Base-by-base conservation (phyloP, 2,888 invertebrate genomes). In the Stegophylla sp. region DNA sequence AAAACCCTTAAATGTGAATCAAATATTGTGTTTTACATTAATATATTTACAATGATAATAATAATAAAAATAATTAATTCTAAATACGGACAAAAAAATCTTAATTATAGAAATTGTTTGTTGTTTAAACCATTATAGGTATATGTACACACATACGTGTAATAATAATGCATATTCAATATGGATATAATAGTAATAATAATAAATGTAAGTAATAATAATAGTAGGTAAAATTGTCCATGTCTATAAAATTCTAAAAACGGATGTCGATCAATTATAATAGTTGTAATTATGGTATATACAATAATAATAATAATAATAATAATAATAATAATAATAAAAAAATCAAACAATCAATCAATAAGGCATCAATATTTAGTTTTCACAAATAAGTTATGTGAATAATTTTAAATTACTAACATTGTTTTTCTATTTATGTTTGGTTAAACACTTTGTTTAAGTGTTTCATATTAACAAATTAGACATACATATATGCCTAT, bases 1-100 rank as follows among this genome's bases (percentile, higher is more conserved):
- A 76, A 76, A 66, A 66, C 64, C 75, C 64, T 76, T 76, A 76
- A 64, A 66, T 15, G 53, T 26, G 26, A 76, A 75, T 74, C 73
- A 74, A 74, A 48, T 15, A 64, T 34, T 48, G 34, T 51, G n/a
- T 51, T 66, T 20, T 51, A 75, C 23, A 75, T 53, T 23, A 64
- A 17, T 45, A 74, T 74, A 48, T n/a, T 15, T 63, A 61, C 34
- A 63, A 61, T 74, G 13, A 74, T 51, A 48, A 10, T 74, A 48
- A 74, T 73, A 28, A 48, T 74, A 28, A 51, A 63, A 64, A 34
- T 51, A 69, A 69, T 69, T 63, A 75, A 61, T n/a, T 75, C 63
- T 75, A 75, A 75, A 51, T 63, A 12, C 63, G 34, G 51, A 75
- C 23, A 23, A 48, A 63, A 45, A 63, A 48, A 63, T 64, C 63